These are phyloP conservation scores for Choloepus didactylus DNA, from an alignment of 2,797 vertebrate species.

Conservation along the genomic window DNA sequence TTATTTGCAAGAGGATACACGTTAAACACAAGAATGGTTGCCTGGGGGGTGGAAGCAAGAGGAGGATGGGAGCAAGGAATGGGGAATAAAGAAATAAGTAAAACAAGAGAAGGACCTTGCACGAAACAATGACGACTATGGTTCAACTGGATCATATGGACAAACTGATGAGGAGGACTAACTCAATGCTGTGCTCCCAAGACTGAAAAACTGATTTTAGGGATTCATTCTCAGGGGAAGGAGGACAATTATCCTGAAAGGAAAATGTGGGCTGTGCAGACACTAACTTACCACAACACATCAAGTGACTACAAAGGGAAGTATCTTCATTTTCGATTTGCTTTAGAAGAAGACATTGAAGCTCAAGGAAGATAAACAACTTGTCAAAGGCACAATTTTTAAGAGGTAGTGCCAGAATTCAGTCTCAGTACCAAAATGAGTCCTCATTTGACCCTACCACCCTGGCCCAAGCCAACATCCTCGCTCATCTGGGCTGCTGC, in stretches of 20 bases:
- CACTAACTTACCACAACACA: background rate
- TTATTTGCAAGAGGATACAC: background rate
- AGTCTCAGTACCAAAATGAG: constrained; percentile 28
- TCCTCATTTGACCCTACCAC: background rate
- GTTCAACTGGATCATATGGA: background rate
- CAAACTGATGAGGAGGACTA: background rate
- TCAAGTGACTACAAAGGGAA: background rate
- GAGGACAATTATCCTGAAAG: background rate
- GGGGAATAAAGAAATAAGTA: background rate
- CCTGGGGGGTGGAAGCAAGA: background rate
- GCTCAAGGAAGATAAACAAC: background rate
- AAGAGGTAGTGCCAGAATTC: constrained; percentile 9
- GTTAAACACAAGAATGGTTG: background rate
- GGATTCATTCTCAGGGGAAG: background rate
- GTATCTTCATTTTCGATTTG: background rate
- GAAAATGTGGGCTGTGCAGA: background rate
- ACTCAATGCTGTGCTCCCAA: background rate
- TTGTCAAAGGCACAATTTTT: constrained; percentile 26
- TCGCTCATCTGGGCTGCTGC: background rate
- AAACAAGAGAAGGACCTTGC: background rate
- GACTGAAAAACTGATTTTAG: background rate
- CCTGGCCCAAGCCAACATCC: background rate
- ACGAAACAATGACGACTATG: background rate
- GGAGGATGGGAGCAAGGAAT: background rate
- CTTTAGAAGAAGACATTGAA: constrained; percentile 34